A percentile compares a stretch with the other conserved stretches of the same genome.
Evolutionary conservation across 2,888 invertebrate species (phyloP).

Genomic region (Drosophila rubida): DNA sequence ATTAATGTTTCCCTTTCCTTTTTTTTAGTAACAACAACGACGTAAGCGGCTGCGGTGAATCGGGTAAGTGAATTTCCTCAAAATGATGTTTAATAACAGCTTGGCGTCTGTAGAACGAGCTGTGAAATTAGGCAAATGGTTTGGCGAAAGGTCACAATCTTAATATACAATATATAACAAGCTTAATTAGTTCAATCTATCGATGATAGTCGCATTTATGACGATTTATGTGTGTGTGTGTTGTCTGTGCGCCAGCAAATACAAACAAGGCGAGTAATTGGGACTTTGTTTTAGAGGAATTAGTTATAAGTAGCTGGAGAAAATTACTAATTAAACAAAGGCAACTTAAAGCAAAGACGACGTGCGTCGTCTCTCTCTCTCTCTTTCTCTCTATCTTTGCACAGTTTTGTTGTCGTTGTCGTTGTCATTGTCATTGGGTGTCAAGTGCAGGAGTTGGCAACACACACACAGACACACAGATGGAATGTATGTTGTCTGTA

Average conservation of each 20-base stretch:
- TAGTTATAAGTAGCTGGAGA: slow-evolving; percentile 18
- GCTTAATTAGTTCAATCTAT: slow-evolving; percentile 1
- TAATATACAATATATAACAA: not conserved
- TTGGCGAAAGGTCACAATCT: not conserved
- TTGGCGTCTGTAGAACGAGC: not conserved
- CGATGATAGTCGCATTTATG: slow-evolving; percentile 11
- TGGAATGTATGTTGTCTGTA: slow-evolving; percentile 17
- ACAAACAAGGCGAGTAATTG: slow-evolving; percentile 9
- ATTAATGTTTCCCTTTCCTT: too few species aligned
- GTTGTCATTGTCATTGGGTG: slow-evolving; percentile 31
- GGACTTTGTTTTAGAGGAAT: slow-evolving; percentile 11
- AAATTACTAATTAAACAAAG: slow-evolving; percentile 30
- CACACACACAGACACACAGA: not conserved
- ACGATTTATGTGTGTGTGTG: not conserved
- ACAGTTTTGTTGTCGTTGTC: not conserved
- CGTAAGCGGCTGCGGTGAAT: too few species aligned
- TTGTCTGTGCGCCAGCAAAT: not conserved
- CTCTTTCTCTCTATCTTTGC: slow-evolving; percentile 14
- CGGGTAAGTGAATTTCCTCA: too few species aligned
- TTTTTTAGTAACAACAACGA: too few species aligned
- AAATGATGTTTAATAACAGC: not conserved
- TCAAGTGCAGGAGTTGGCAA: slow-evolving; percentile 43
- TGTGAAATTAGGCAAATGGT: not conserved
- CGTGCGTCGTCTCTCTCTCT: slow-evolving; percentile 21
- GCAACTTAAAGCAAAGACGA: slow-evolving; percentile 23